These are phyloP conservation scores for Passer domesticus DNA, from an alignment of 2,113 vertebrate species.

Conservation along the genomic window DNA sequence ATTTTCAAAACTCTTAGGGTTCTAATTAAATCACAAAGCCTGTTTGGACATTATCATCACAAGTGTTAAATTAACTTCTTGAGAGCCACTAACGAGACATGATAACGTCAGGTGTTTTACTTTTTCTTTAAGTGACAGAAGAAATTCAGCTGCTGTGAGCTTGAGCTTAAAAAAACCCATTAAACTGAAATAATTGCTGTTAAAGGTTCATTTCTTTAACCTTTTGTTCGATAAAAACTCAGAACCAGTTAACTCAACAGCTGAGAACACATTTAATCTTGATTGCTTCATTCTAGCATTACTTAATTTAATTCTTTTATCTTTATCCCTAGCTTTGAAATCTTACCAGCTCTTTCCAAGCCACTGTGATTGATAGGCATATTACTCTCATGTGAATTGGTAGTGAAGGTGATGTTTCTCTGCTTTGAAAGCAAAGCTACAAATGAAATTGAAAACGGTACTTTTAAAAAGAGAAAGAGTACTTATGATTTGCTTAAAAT, in stretches of 20 bases:
- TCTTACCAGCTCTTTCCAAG: conserved; percentile 53
- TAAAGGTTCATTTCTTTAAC: conserved; percentile 28
- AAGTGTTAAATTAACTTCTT: conserved; percentile 46
- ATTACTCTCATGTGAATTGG: conserved; percentile 64
- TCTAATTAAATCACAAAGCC: conserved; percentile 28
- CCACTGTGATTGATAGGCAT: conserved; percentile 53
- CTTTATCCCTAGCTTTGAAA: conserved; percentile 60
- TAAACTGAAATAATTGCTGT: conserved; percentile 33
- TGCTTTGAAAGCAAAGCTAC: conserved; percentile 58
- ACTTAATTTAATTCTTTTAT: conserved; percentile 72
- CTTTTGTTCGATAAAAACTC: conserved; percentile 37
- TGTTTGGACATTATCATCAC: conserved; percentile 14
- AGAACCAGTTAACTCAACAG: conserved; percentile 48
- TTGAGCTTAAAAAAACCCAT: background rate
- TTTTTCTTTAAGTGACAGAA: background rate
- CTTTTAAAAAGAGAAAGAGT: conserved; percentile 5
- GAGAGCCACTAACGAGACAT: conserved; percentile 19
- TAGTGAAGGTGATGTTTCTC: conserved; percentile 57
- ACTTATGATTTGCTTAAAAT: conserved; percentile 41
- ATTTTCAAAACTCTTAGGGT: background rate
- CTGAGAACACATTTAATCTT: conserved; percentile 63
- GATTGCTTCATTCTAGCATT: conserved; percentile 60
- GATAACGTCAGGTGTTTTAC: background rate
- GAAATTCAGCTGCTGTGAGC: conserved; percentile 10
- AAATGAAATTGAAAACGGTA: conserved; percentile 50